Percentiles rank a stretch among this genome's conserved stretches.
These are phyloP conservation scores for Limnephilus rhombicus DNA, from an alignment of 2,888 invertebrate species.

Conservation along the genomic window DNA sequence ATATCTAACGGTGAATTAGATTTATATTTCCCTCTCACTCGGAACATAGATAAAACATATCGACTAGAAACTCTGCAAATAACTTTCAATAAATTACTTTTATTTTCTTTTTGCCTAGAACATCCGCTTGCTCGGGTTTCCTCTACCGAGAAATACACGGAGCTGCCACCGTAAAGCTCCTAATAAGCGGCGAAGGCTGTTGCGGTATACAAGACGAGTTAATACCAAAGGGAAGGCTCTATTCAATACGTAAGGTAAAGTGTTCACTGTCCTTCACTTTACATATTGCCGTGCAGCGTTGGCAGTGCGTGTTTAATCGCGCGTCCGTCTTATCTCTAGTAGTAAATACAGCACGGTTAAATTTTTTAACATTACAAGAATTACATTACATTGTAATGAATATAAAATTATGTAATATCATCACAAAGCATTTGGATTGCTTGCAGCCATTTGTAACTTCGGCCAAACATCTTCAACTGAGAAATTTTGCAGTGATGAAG, in stretches of 20 bases:
- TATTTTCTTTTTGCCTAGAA: neutral
- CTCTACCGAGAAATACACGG: neutral
- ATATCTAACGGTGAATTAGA: neutral
- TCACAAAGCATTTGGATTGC: too few relatives aligned
- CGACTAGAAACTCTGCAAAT: neutral
- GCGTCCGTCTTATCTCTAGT: neutral
- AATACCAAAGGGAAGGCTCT: conserved; percentile 33
- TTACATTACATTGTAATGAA: too few relatives aligned
- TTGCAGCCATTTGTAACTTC: neutral
- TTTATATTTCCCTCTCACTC: neutral
- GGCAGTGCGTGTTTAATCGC: conserved; percentile 9
- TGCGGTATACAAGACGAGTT: conserved; percentile 24
- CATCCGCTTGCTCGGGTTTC: neutral
- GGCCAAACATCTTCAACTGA: too few relatives aligned
- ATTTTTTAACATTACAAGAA: neutral
- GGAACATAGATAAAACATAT: too few relatives aligned
- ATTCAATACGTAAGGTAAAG: conserved; percentile 35
- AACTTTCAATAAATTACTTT: neutral
- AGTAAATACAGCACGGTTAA: neutral
- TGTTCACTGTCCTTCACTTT: neutral
- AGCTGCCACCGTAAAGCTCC: conserved; percentile 24
- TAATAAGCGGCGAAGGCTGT: conserved; percentile 38
- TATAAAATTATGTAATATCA: too few relatives aligned
- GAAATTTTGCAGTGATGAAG: neutral
- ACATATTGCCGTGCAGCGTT: neutral